phyloP scores from a whole-genome alignment of 2,888 invertebrate genomes.

The Melieria crassipennis region DNA sequence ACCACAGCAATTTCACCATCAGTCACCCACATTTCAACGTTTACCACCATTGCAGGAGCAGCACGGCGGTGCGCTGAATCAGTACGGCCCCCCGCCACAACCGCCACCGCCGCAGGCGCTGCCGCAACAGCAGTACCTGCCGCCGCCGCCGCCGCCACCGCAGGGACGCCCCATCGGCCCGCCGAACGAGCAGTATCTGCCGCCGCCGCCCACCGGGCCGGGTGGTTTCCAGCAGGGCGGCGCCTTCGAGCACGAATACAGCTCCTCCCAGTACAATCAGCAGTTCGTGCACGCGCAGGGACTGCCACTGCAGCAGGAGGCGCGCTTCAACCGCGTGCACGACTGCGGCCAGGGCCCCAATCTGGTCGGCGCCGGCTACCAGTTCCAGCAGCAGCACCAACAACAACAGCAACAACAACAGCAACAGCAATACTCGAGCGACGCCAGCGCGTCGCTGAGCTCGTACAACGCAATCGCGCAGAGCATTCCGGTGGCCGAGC shows the following conservation, averaged over 20 bases:
- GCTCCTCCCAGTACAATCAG: constrained; percentile 50
- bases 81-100: constrained; percentile 39
- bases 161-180: constrained; percentile 5
- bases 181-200: constrained; percentile 45
- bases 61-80: constrained; percentile 26
- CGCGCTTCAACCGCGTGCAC: constrained; percentile 56
- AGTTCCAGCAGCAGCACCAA: constrained; percentile 47
- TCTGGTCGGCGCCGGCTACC: constrained; percentile 54
- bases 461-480: constrained; percentile 54
- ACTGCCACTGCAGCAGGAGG: constrained; percentile 54
- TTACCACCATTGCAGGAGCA: constrained; percentile 35
- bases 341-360: constrained; percentile 65
- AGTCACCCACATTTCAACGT: constrained; percentile 10
- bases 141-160: constrained; percentile 43
- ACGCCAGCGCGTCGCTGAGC: constrained; percentile 35
- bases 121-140: constrained; percentile 37
- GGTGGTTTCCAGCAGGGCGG: constrained; percentile 41
- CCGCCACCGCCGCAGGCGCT: constrained; percentile 40
- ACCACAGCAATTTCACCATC: constrained; percentile 12
- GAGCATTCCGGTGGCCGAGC: constrained; percentile 58
- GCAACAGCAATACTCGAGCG: constrained; percentile 38
- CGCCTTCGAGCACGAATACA: constrained; percentile 49
- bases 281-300: constrained; percentile 54
- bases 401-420: constrained; percentile 47
- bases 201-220: constrained; percentile 42